Conservation (phyloP, 2,888 invertebrate genomes). For the Eristalis tenax region DNA sequence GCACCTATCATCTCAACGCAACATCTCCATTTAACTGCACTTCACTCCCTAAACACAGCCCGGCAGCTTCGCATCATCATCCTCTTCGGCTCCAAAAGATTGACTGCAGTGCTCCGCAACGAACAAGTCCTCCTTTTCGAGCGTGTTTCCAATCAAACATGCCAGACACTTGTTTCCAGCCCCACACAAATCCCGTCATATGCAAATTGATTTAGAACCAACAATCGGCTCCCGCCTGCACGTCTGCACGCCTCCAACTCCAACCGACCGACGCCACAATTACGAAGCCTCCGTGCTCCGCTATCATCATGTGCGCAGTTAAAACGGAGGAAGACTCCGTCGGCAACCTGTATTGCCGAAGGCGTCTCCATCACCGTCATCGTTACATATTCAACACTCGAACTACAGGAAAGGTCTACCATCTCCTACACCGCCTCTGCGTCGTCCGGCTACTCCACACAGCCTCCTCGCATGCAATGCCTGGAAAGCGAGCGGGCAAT, state of each 20-base stretch:
- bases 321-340: neutral
- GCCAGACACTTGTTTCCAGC: slow-evolving; percentile 13
- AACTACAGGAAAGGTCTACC: slow-evolving; percentile 28
- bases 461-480: too few relatives aligned
- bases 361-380: slow-evolving; percentile 29
- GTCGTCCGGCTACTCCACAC: too few relatives aligned
- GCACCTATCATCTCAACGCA: too few relatives aligned
- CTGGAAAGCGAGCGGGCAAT: slow-evolving; percentile 11
- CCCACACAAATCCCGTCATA: slow-evolving; percentile 11
- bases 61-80: too few relatives aligned
- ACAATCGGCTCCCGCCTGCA: slow-evolving; percentile 37
- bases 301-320: neutral
- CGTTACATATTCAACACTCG: slow-evolving; percentile 61
- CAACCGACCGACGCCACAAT: slow-evolving; percentile 3
- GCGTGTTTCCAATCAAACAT: slow-evolving; percentile 1
- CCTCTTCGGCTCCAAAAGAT: too few relatives aligned
- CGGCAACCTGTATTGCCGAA: slow-evolving; percentile 53
- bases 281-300: slow-evolving; percentile 12
- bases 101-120: too few relatives aligned
- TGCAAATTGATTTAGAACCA: slow-evolving; percentile 54
- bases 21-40: too few relatives aligned
- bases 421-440: slow-evolving; percentile 41
- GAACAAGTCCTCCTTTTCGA: too few relatives aligned
- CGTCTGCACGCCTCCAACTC: neutral
- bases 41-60: too few relatives aligned